Base-by-base conservation (phyloP, 2,113 vertebrate species). In the Pelecanus crispus region DNA sequence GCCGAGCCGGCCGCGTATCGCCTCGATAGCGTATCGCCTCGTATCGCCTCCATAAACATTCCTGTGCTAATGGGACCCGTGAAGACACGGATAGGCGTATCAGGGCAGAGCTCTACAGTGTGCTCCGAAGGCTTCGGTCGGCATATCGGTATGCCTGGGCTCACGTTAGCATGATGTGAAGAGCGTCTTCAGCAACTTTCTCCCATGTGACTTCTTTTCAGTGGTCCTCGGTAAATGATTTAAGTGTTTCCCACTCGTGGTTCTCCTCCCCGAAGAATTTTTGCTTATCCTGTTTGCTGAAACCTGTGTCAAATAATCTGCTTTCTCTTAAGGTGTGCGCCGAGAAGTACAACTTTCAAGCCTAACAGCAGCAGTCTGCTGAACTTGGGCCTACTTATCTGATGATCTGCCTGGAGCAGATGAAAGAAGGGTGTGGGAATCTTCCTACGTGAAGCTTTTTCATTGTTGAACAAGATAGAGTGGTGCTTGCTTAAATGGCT, bases 21-120 rank as follows among this genome's bases (percentile, higher is more conserved):
- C 31, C 50, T 9, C 3, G 31, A 0, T 2, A 2, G 12, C 29
- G 18, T n/a, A n/a, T n/a, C n/a, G n/a, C n/a, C n/a, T n/a, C n/a
- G n/a, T n/a, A n/a, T n/a, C n/a, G 40, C 19, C 42, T 4, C 53
- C 25, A 0, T 3, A 0, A n/a, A 3, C 2, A 44, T 26, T 3
- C 4, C n/a, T 28, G 78, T 17, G 81, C 47, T 4, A 0, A 0
- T 0, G 53, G 40, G 59, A 19, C 1, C 45, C 34, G 26, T 1
- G 40, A 8, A 6, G 34, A 1, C 61, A 1, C 38, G 0, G n/a
- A 2, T 7, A 9, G 58, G 40, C 13, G 2, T 13, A 1, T 2
- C 10, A 0, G 71, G n/a, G 56, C 55, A 4, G 38, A 32, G 91
- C 81, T 31, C 52, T 2, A 0, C 26, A 0, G 53, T 4, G 5